Base-by-base conservation (phyloP, 2,113 vertebrate species). In the Pteronura brasiliensis region DNA sequence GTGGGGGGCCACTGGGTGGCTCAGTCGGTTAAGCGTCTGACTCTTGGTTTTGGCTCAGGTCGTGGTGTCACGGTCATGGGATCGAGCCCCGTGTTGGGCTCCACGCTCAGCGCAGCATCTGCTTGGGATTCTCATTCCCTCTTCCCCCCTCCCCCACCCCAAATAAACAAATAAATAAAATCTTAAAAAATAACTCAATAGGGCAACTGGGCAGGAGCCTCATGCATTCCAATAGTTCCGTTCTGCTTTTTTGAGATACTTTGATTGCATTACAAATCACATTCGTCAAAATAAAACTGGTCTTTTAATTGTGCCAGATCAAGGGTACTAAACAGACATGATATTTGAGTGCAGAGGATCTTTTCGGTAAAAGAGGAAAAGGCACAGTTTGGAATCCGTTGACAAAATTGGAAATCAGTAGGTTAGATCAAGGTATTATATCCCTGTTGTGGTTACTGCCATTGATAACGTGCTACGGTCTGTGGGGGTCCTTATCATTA, bases 211-310 rank as follows among this genome's bases (percentile, higher is more conserved):
- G 8, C 34, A 27, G 27, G 77, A 57, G 3, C 57, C 63, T 13
- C 21, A 0, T 10, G 4, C 1, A 0, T 21, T n/a, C 74, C 3
- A 13, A 8, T 4, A 13, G 23, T 7, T 1, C 10, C 9, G 12
- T 11, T 11, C 65, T 42, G 52, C 47, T 79, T 42, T 79, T 42
- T 18, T 59, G 34, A 74, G 85, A 34, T 20, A 3, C 0, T 21
- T 61, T 57, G 69, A 74, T 85, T 20, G 47, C 0, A 13, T 8
- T 42, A 31, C 31, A 71, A n/a, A 52, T 14, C 59, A 34, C 36
- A 61, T 31, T 65, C 57, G 3, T 23, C 93, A 71, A 14, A 74
- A n/a, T 27, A 39, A 67, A 81, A 14, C n/a, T 20, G 55, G 36
- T 61, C 65, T 52, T 44, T 61, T 44, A n/a, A 12, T 12, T 25